Evolutionary conservation across 2,797 vertebrate species (phyloP), one percentile per base, ranked within the genome.

Genomic region (Nothura maculosa): DNA sequence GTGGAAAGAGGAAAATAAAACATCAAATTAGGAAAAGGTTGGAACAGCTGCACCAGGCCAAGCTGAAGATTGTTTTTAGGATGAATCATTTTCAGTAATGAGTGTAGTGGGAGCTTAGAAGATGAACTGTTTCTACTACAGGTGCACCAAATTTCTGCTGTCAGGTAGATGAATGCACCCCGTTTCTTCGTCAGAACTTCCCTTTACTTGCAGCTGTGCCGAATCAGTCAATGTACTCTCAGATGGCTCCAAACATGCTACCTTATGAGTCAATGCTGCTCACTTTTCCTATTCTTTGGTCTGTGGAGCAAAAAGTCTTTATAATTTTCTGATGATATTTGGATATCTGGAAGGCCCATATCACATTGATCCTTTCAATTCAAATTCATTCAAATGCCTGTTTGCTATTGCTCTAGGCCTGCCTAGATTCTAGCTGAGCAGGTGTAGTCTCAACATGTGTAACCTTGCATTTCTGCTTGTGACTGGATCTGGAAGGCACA

Each of bases 371-470:
- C 22, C 6, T 22, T 86, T 63, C 52, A 42, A 70, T 54, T 77
- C 70, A 91, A 70, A 80, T 27, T 62, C 9, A 79, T 32, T 62
- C 9, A 79, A 9, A 45, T 78, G 16, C n/a, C 75, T 48, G 36
- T 74, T 90, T 92, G 58, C 50, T 38, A 84, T 19, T 55, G 79
- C 81, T 83, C 28, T 54, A 74, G 61, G 58, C 58, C 34, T 87
- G 69, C 21, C 50, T 82, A 17, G 34, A 54, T 62, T 93, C 63
- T 55, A 93, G 66, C 20, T 75, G 88, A 89, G 87, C 81, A 87
- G 92, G 72, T 78, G 68, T 24, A 72, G 58, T 48, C 42, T 80
- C 64, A 66, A 66, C 75, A 38, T 82, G n/a, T 47, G 76, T 36
- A 81, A 68, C 13, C 52, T 85, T 66, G 30, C 32, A 43, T 83